A percentile compares a stretch with the other conserved stretches of the same genome.
Evolutionary conservation across 1,140 invertebrate species (phyloP).

Genomic region (Drosophila lacertosa): DNA sequence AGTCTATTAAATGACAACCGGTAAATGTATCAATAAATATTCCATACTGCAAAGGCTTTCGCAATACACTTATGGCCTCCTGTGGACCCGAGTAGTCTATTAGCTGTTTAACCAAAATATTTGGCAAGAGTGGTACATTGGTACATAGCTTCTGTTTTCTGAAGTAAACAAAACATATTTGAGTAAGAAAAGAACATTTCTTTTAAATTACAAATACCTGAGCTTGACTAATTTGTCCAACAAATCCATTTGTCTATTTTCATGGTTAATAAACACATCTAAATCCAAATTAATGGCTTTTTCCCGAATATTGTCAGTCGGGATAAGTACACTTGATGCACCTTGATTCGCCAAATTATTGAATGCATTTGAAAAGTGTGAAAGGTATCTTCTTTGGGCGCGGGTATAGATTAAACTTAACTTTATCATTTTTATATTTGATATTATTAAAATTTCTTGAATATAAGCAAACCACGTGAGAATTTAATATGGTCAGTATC

Average conservation of each 20-base stretch:
- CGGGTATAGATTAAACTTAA: conserved; percentile 32
- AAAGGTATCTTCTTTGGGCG: conserved; percentile 44
- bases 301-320: background rate
- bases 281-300: conserved; percentile 41
- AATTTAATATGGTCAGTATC: too few species aligned
- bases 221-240: conserved; percentile 56
- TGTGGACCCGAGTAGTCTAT: conserved; percentile 75
- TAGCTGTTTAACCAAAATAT: conserved; percentile 55
- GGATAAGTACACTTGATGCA: conserved; percentile 9
- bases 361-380: conserved; percentile 63
- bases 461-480: conserved; percentile 5
- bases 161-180: background rate
- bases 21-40: conserved; percentile 93
- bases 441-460: conserved; percentile 15
- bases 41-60: conserved; percentile 94
- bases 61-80: conserved; percentile 89
- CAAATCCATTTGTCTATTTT: conserved; percentile 57
- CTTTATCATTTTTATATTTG: conserved; percentile 53
- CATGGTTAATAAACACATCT: conserved; percentile 58
- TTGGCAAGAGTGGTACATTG: conserved; percentile 51
- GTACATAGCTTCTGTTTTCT: conserved; percentile 62
- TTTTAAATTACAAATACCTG: conserved; percentile 28
- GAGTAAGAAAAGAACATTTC: background rate
- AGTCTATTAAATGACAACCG: conserved; percentile 93
- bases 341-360: conserved; percentile 54